Base-by-base conservation (phyloP, 2,888 invertebrate genomes). In the Brenthis daphne region DNA sequence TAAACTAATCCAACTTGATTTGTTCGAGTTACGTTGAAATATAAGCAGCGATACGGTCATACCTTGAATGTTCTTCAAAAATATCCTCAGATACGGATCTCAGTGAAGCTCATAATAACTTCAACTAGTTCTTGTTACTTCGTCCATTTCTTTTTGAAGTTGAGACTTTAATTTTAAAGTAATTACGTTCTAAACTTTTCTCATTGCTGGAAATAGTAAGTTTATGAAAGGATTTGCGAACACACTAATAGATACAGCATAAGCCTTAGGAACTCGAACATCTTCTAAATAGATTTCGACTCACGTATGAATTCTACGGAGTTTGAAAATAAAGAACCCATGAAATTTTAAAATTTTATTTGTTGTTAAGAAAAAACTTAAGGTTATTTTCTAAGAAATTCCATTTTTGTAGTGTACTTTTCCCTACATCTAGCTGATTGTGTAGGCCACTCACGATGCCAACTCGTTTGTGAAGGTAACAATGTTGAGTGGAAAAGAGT, bases 381-480 rank as follows among this genome's bases (percentile, higher is more conserved):
- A 54, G 58, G 57, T 64, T 64, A 64, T 57, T 73, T 75, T 73
- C 64, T 68, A 70, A 69, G 70, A 73, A 43, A 74, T 73, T 80
- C 77, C 80, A 79, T 78, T 82, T 69, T 65, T 71, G 71, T 69
- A 68, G 66, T 64, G 70, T 67, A 71, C 69, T 72, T 72, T 72
- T 69, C 68, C 72, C 67, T 74, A 70, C 70, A 65, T 74, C 67
- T 60, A 80, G 77, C 80, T 78, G 81, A 83, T 89, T 88, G 83
- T 81, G 86, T 84, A 89, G 79, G 82, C 88, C 79, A 81, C 88
- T 87, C 89, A 90, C 88, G 88, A 78, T 77, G 80, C 81, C 76
- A 76, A 76, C 86, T 87, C 88, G 89, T 90, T 90, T 89, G 88
- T 86, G 83, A 84, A 86, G 86, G 87, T 88, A 90, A 89, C 91